Evolutionary conservation across 2,888 invertebrate genomes (phyloP).

Genomic region (Heliothis peltigera): DNA sequence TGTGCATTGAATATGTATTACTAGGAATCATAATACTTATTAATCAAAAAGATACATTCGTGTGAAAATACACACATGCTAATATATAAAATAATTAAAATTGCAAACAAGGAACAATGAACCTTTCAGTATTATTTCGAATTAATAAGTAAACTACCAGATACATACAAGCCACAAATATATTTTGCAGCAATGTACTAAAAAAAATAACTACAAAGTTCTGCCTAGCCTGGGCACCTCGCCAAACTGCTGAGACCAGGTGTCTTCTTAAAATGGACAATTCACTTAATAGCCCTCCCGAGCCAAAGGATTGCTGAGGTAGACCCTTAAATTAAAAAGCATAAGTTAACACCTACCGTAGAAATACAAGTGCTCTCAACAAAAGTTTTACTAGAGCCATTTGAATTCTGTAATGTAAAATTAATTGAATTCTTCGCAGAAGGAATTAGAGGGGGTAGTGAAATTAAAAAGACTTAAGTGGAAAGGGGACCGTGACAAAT

Average conservation of each 20-base stretch:
- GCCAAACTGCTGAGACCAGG: slow-evolving; percentile 67
- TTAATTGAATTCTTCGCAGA: slow-evolving; percentile 46
- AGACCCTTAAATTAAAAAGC: slow-evolving; percentile 61
- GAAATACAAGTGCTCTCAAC: slow-evolving; percentile 35
- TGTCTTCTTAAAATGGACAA: slow-evolving; percentile 64
- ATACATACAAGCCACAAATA: slow-evolving; percentile 25
- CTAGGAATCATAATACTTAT: too few relatives aligned
- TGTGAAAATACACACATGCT: too few relatives aligned
- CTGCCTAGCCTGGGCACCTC: slow-evolving; percentile 57
- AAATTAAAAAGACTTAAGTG: slow-evolving; percentile 33
- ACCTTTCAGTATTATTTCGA: slow-evolving; percentile 10
- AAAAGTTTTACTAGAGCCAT: slow-evolving; percentile 30
- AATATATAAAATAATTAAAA: too few relatives aligned
- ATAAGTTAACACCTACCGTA: slow-evolving; percentile 54
- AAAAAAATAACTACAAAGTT: slow-evolving; percentile 34
- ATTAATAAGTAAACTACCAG: slow-evolving; percentile 30
- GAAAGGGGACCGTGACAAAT: slow-evolving; percentile 27
- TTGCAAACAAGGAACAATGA: neutral
- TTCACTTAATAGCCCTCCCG: slow-evolving; percentile 46
- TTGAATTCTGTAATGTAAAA: slow-evolving; percentile 41
- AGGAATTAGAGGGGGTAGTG: slow-evolving; percentile 19
- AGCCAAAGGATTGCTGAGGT: slow-evolving; percentile 38
- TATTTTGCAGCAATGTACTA: slow-evolving; percentile 11
- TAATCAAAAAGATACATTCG: too few relatives aligned
- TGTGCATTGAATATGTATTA: too few relatives aligned